phyloP scores from a whole-genome alignment of 1,140 invertebrate species.

The Neelides sp. region DNA sequence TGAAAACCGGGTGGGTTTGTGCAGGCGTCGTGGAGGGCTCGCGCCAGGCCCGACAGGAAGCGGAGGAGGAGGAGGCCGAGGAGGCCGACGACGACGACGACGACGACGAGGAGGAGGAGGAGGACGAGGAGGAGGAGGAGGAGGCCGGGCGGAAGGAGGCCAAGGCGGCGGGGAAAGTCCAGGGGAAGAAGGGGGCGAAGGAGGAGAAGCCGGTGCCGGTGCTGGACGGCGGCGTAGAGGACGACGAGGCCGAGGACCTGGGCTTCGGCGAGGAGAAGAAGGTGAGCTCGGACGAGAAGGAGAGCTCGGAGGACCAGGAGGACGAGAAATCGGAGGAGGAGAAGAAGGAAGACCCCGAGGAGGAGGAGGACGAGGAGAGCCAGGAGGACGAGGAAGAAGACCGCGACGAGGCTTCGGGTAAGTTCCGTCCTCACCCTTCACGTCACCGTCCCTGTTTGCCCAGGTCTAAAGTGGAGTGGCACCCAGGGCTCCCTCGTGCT shows the following conservation, averaged over 20 bases:
- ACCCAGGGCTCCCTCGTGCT: too few species aligned
- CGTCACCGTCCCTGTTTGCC: neutral
- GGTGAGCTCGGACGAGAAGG: constrained; percentile 18
- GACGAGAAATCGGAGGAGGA: constrained; percentile 24
- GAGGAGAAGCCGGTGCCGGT: constrained; percentile 25
- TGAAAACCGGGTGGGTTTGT: neutral
- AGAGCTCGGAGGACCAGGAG: neutral
- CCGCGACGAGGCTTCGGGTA: constrained; percentile 15
- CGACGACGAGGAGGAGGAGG: constrained; percentile 26
- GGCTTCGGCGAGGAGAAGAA: constrained; percentile 22
- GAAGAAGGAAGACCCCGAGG: constrained; percentile 17
- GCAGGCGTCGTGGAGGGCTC: neutral
- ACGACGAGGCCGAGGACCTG: constrained; percentile 31
- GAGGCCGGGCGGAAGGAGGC: constrained; percentile 3
- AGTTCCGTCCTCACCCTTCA: neutral
- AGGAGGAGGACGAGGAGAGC: constrained; percentile 21
- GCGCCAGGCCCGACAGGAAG: too few species aligned
- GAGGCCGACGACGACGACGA: constrained; percentile 30
- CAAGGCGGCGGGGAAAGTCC: neutral
- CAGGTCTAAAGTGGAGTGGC: neutral
- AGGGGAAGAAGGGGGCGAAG: constrained; percentile 13
- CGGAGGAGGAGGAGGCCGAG: constrained; percentile 15
- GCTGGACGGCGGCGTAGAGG: constrained; percentile 27
- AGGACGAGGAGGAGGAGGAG: constrained; percentile 20
- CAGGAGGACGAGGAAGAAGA: constrained; percentile 22